These are phyloP conservation scores for Oreochromis tanganicae DNA, from an alignment of 2,113 vertebrate species.

Conservation along the genomic window DNA sequence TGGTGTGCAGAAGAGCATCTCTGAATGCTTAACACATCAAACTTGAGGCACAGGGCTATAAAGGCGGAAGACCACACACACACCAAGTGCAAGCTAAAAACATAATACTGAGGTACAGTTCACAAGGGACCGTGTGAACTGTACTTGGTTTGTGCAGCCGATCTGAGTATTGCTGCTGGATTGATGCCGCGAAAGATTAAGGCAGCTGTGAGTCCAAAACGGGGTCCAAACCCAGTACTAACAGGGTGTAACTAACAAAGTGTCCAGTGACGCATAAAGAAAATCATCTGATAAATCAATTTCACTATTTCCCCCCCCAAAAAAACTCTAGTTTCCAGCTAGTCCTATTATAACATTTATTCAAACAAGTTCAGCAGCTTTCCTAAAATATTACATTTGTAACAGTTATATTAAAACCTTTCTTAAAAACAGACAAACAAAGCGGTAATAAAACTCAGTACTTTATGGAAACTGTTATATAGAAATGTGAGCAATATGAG, in stretches of 20 bases:
- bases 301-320: accelerated
- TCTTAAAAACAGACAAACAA: background rate
- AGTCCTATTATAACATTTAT: background rate
- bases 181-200: background rate
- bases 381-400: background rate
- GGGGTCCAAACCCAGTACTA: background rate
- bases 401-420: background rate
- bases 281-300: background rate
- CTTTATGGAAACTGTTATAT: background rate
- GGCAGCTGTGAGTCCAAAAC: background rate
- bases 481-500: background rate
- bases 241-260: background rate
- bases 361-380: background rate
- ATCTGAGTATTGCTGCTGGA: background rate
- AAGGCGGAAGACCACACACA: background rate
- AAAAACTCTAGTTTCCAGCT: background rate
- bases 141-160: background rate
- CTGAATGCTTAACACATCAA: background rate
- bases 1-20: background rate
- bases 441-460: background rate
- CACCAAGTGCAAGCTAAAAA: background rate
- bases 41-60: background rate
- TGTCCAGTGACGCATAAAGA: background rate
- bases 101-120: background rate
- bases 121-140: background rate